phyloP scores from a whole-genome alignment of 2,113 vertebrate species.

The Potamarius usumacintae region DNA sequence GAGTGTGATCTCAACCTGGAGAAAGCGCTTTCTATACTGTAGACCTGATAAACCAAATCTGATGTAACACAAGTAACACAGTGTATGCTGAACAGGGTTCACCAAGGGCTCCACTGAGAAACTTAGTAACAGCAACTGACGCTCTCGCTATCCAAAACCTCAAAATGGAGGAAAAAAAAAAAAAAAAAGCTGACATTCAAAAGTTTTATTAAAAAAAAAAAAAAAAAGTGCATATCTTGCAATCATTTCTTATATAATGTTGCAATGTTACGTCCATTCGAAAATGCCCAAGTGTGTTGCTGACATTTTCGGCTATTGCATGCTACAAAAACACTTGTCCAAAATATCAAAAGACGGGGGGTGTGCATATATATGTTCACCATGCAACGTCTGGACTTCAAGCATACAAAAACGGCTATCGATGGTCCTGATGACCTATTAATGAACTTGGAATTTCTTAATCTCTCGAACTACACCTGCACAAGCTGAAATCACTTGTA shows the following conservation, averaged over 20 bases:
- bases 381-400: constrained; percentile 16
- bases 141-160: constrained; percentile 20
- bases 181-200: background rate
- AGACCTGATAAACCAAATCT: background rate
- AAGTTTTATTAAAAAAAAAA: background rate
- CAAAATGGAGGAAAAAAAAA: background rate
- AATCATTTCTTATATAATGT: constrained; percentile 33
- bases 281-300: constrained; percentile 24
- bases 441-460: background rate
- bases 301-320: constrained; percentile 22
- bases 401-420: background rate
- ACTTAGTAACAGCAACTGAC: constrained; percentile 18
- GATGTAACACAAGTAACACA: background rate
- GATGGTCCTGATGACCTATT: background rate
- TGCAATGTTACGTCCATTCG: background rate
- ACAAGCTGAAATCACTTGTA: background rate
- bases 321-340: constrained; percentile 34
- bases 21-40: background rate
- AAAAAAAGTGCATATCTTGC: constrained; percentile 45
- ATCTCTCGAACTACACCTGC: background rate
- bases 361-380: background rate
- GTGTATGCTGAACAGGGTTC: constrained; percentile 7
- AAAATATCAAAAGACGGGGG: background rate
- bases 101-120: background rate
- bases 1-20: background rate